These are phyloP conservation scores for Ophraella communa DNA, from an alignment of 2,888 invertebrate species.

Conservation along the genomic window DNA sequence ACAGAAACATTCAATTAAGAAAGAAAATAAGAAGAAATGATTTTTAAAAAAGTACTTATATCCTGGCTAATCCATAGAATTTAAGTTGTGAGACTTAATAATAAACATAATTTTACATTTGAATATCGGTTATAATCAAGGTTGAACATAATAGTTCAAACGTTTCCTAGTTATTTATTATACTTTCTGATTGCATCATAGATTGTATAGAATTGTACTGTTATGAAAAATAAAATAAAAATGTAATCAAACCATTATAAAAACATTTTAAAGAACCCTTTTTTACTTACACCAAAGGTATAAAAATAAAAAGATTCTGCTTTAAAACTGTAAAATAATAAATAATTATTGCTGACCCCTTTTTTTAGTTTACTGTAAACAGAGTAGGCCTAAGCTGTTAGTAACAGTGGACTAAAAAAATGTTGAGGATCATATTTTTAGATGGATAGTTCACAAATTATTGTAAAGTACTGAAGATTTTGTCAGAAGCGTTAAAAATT, in stretches of 20 bases:
- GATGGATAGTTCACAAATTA: too few relatives aligned
- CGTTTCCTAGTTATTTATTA: neutral
- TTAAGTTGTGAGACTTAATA: neutral
- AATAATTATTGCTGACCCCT: slow-evolving; percentile 8
- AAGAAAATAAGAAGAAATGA: too few relatives aligned
- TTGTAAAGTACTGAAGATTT: too few relatives aligned
- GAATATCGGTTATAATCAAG: neutral
- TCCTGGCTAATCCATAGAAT: too few relatives aligned
- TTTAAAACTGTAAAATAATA: slow-evolving; percentile 14
- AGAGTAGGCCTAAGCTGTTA: neutral
- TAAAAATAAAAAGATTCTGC: neutral
- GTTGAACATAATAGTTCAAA: neutral
- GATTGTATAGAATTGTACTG: neutral
- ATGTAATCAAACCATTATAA: too few relatives aligned
- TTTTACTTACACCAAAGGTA: neutral
- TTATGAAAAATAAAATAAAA: neutral
- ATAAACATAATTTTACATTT: neutral
- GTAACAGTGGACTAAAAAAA: too few relatives aligned
- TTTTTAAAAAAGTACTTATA: too few relatives aligned
- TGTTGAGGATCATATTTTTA: too few relatives aligned
- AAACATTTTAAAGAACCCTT: too few relatives aligned
- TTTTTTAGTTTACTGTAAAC: slow-evolving; percentile 1
- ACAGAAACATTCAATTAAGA: neutral
- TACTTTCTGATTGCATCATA: neutral
- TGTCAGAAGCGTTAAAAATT: too few relatives aligned